Evolutionary conservation across 2,113 vertebrate species (phyloP).

Genomic region (Nibea albiflora): DNA sequence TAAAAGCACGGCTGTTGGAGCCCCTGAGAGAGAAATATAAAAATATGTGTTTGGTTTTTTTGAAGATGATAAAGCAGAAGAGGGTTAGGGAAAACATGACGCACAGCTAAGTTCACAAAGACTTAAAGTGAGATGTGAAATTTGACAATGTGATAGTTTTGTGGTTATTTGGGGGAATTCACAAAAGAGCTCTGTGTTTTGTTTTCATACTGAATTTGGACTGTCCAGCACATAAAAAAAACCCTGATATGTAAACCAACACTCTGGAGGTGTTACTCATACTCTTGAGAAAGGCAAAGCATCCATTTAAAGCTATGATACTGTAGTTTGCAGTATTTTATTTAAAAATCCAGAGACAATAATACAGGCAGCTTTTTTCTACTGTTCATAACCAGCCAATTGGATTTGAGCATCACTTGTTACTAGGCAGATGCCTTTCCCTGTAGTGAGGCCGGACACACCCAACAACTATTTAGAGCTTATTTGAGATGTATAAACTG

Average conservation of each 20-base stretch:
- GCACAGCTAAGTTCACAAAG: neutral
- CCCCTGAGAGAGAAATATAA: conserved; percentile 47
- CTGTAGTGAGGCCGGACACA: neutral
- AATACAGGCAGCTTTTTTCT: neutral
- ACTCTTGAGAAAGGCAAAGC: neutral
- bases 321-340: neutral
- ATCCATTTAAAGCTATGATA: too few species aligned
- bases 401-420: conserved; percentile 44
- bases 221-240: neutral
- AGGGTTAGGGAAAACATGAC: neutral
- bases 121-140: neutral
- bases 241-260: neutral
- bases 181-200: neutral
- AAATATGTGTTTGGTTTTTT: neutral
- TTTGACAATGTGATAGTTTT: neutral
- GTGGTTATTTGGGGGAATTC: neutral
- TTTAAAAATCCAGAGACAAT: neutral
- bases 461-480: neutral
- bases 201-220: neutral
- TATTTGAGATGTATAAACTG: neutral
- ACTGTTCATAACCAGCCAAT: conserved; percentile 37
- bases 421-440: conserved; percentile 45
- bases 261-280: neutral
- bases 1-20: conserved; percentile 74
- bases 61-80: neutral